A percentile compares a stretch with the other conserved stretches of the same genome.
Evolutionary conservation across 2,888 invertebrate genomes (phyloP).

Genomic region (Cosmia trapezina): DNA sequence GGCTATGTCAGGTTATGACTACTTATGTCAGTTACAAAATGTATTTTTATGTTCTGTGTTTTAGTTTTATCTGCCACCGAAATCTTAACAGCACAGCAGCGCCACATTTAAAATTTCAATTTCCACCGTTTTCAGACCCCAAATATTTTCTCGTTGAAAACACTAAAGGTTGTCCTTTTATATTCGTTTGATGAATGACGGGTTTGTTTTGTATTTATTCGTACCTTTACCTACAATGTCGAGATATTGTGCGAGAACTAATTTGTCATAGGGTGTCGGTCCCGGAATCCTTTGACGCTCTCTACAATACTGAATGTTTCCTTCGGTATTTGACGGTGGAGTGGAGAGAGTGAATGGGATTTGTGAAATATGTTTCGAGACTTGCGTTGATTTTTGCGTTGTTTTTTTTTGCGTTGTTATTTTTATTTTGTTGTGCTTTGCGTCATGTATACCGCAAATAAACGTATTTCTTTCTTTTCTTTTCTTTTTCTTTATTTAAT

Average conservation of each 20-base stretch:
- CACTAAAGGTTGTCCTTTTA: conserved; percentile 25
- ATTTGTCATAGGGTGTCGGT: conserved; percentile 52
- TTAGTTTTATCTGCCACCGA: too few relatives aligned
- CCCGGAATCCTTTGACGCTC: conserved; percentile 40
- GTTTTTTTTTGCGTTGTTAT: too few relatives aligned
- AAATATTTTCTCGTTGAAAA: conserved; percentile 12
- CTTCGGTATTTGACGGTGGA: conserved; percentile 22
- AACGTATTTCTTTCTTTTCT: too few relatives aligned
- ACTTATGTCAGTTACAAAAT: too few relatives aligned
- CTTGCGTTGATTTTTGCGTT: conserved; percentile 1
- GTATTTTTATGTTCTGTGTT: too few relatives aligned
- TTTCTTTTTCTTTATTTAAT: too few relatives aligned
- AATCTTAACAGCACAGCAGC: too few relatives aligned
- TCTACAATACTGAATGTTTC: conserved; percentile 35
- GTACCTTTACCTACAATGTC: conserved; percentile 6
- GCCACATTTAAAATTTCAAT: background rate
- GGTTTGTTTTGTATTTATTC: conserved; percentile 41
- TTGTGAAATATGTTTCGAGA: conserved; percentile 1
- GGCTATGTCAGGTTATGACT: too few relatives aligned
- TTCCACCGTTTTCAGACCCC: background rate
- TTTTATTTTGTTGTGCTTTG: too few relatives aligned
- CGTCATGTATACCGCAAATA: too few relatives aligned
- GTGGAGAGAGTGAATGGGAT: conserved; percentile 5
- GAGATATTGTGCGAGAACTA: conserved; percentile 41
- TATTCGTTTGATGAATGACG: conserved; percentile 40